A percentile compares a stretch with the other conserved stretches of the same genome.
phyloP scores from a whole-genome alignment of 2,888 invertebrate species.

The Plebejus anna region DNA sequence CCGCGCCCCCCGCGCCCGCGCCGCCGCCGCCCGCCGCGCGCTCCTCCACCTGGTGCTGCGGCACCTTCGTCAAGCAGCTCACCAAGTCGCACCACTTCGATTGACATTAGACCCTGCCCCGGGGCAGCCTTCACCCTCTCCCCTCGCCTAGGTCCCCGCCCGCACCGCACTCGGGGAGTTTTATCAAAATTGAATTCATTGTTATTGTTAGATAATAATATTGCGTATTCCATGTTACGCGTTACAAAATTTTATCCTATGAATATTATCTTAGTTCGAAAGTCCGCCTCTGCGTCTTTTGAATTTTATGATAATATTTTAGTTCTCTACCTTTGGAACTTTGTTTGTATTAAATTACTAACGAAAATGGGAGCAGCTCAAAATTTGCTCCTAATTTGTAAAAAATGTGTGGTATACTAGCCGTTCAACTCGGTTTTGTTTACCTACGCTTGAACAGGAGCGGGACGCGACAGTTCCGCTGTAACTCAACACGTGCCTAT shows the following conservation, averaged over 20 bases:
- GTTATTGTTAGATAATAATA: slow-evolving; percentile 5
- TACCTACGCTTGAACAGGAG: background rate
- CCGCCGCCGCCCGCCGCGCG: slow-evolving; percentile 71
- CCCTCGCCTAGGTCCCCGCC: background rate
- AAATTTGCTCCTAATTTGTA: background rate
- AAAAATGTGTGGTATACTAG: background rate
- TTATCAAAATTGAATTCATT: background rate
- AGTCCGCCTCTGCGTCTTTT: background rate
- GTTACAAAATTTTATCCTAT: slow-evolving; percentile 8
- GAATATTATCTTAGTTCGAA: slow-evolving; percentile 9
- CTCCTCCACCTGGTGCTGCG: slow-evolving; percentile 88
- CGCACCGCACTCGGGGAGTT: background rate
- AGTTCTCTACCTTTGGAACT: background rate
- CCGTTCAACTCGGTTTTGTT: background rate
- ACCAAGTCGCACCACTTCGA: slow-evolving; percentile 87
- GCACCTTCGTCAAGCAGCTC: slow-evolving; percentile 88
- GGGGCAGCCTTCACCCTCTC: background rate
- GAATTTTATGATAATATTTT: slow-evolving; percentile 3
- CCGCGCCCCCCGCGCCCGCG: no score
- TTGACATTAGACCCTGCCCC: slow-evolving; percentile 61
- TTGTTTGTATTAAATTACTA: slow-evolving; percentile 16
- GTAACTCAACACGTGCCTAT: slow-evolving; percentile 12
- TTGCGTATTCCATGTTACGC: background rate
- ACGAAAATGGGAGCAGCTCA: slow-evolving; percentile 14
- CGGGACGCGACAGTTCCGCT: background rate